Percentiles rank a stretch among this genome's conserved stretches.
Conservation (phyloP, 2,888 invertebrate genomes). For the Graphium colonna region DNA sequence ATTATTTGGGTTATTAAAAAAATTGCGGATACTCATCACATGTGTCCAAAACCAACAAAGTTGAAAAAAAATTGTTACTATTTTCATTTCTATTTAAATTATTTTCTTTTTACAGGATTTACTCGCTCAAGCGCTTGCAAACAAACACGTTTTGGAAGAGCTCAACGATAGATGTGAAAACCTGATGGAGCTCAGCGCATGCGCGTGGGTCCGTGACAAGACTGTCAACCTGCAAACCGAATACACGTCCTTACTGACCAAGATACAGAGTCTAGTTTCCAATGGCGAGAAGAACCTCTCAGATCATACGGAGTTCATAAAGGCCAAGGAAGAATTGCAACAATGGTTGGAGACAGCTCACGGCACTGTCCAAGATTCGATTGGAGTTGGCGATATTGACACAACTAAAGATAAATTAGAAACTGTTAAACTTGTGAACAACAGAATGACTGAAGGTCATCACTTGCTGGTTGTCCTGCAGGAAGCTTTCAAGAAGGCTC, state of each 20-base stretch:
- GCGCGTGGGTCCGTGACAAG: constrained; percentile 91
- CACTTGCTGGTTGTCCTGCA: constrained; percentile 90
- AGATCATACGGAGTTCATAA: constrained; percentile 94
- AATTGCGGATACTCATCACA: no score
- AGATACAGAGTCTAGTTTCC: constrained; percentile 89
- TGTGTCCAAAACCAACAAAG: no score
- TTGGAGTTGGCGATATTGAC: constrained; percentile 88
- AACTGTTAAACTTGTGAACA: constrained; percentile 86
- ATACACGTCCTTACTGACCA: constrained; percentile 88
- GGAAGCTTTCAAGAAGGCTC: constrained; percentile 91
- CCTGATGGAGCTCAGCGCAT: constrained; percentile 91
- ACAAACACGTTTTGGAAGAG: constrained; percentile 90
- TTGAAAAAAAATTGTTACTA: no score
- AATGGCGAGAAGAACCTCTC: constrained; percentile 94
- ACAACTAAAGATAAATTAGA: constrained; percentile 90
- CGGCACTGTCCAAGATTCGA: constrained; percentile 90
- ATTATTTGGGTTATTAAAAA: no score
- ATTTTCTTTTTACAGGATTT: constrained; percentile 81
- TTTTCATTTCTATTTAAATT: no score
- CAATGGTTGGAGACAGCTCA: constrained; percentile 91
- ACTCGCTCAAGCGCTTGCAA: constrained; percentile 86
- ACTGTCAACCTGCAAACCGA: constrained; percentile 91
- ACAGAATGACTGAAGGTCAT: constrained; percentile 90
- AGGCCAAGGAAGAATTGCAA: constrained; percentile 90
- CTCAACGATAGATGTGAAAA: constrained; percentile 92